phyloP scores from a whole-genome alignment of 2,888 invertebrate genomes.

The Psylliodes chrysocephalus region DNA sequence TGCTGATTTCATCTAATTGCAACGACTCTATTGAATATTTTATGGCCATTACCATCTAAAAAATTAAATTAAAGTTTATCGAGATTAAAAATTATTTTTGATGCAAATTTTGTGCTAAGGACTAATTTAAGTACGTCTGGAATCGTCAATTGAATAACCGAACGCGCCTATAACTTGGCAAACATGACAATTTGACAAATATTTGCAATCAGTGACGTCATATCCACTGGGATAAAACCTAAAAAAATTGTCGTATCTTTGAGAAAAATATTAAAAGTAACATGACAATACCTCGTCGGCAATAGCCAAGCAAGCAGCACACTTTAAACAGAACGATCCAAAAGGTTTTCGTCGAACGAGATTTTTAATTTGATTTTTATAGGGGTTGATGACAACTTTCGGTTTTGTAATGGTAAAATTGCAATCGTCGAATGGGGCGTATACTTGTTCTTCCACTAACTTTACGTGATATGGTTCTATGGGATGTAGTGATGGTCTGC shows the following conservation, averaged over 20 bases:
- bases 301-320: slow-evolving; percentile 52
- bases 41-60: slow-evolving; percentile 49
- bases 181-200: background rate
- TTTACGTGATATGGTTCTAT: slow-evolving; percentile 26
- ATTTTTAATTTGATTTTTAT: slow-evolving; percentile 47
- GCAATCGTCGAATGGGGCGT: slow-evolving; percentile 29
- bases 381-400: slow-evolving; percentile 53
- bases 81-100: too few relatives aligned
- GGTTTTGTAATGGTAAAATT: slow-evolving; percentile 48
- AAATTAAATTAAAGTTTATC: slow-evolving; percentile 22
- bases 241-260: too few relatives aligned
- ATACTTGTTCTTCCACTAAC: slow-evolving; percentile 28
- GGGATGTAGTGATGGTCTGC: slow-evolving; percentile 5
- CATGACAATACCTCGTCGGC: slow-evolving; percentile 47
- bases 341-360: slow-evolving; percentile 50
- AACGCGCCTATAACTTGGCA: background rate
- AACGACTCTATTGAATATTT: slow-evolving; percentile 37
- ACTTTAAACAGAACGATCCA: slow-evolving; percentile 51
- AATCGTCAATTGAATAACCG: too few relatives aligned
- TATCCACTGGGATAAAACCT: too few relatives aligned
- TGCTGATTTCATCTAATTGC: slow-evolving; percentile 29
- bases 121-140: too few relatives aligned
- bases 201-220: too few relatives aligned
- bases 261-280: too few relatives aligned
- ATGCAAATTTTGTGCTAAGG: too few relatives aligned